Conservation (phyloP, 2,888 invertebrate species). For the Ophion obscuratus region DNA sequence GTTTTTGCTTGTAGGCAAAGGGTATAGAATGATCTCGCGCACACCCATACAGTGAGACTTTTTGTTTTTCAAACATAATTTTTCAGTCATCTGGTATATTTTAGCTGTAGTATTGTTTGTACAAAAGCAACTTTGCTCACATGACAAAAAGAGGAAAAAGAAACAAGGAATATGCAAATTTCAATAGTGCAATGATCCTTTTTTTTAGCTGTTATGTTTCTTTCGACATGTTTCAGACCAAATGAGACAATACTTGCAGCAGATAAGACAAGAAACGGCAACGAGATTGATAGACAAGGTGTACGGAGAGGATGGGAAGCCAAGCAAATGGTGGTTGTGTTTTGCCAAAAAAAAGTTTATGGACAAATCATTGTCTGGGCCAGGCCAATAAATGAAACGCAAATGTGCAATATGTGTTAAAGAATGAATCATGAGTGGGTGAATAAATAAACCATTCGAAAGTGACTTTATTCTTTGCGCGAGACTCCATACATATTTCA, state of each 20-base stretch:
- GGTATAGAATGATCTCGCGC: too few species aligned
- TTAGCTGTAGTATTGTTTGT: too few species aligned
- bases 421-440: constrained; percentile 11
- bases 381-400: constrained; percentile 88
- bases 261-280: constrained; percentile 98
- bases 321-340: constrained; percentile 99
- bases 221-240: constrained; percentile 87
- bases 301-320: constrained; percentile 93
- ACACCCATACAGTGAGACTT: too few species aligned
- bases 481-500: constrained; percentile 73
- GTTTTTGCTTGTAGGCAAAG: too few species aligned
- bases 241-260: constrained; percentile 96
- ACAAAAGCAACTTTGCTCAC: too few species aligned
- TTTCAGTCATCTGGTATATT: too few species aligned
- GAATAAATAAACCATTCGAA: constrained; percentile 26
- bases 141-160: neutral
- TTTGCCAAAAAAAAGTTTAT: constrained; percentile 99
- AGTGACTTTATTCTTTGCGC: neutral
- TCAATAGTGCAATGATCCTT: neutral
- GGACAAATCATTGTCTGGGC: constrained; percentile 98
- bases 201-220: neutral
- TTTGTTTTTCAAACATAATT: too few species aligned
- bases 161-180: neutral
- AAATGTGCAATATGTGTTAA: constrained; percentile 21
- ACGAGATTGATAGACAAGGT: constrained; percentile 95